Percentiles rank a stretch among this genome's conserved stretches.
Conservation (phyloP, 2,888 invertebrate species). For the Yponomeuta evonymella region DNA sequence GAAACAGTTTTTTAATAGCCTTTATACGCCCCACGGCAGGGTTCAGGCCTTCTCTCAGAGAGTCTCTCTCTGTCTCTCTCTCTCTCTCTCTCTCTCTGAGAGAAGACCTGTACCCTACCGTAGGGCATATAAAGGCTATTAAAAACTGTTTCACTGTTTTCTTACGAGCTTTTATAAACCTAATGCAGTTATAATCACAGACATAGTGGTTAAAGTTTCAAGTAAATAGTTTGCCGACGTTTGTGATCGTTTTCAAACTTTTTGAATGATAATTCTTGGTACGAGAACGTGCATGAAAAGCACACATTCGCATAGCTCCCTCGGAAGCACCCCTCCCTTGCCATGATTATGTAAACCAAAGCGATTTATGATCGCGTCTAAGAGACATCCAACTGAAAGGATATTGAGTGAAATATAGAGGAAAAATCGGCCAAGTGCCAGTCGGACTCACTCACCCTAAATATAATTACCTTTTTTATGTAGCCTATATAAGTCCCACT, state of each 20-base stretch:
- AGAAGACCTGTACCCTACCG: too few species aligned
- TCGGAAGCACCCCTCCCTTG: slow-evolving; percentile 45
- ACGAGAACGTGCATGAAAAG: neutral
- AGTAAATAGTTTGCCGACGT: neutral
- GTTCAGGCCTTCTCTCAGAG: too few species aligned
- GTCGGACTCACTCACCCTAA: neutral
- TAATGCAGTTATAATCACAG: neutral
- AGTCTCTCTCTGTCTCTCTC: too few species aligned
- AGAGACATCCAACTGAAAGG: slow-evolving; percentile 64
- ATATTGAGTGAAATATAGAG: slow-evolving; percentile 50
- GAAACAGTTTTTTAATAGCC: too few species aligned
- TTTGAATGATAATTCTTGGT: neutral
- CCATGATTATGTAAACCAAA: slow-evolving; percentile 71
- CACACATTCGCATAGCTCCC: neutral
- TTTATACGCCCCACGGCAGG: too few species aligned
- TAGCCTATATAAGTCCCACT: too few species aligned
- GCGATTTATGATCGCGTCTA: slow-evolving; percentile 70
- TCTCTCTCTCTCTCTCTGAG: too few species aligned
- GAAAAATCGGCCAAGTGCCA: slow-evolving; percentile 36
- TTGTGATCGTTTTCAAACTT: neutral
- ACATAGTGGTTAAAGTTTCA: neutral
- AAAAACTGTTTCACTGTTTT: too few species aligned
- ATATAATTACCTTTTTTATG: too few species aligned
- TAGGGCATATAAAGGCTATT: too few species aligned
- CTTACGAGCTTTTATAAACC: neutral